These are phyloP conservation scores for Mirounga angustirostris DNA, from an alignment of 2,113 vertebrate genomes.

Conservation along the genomic window DNA sequence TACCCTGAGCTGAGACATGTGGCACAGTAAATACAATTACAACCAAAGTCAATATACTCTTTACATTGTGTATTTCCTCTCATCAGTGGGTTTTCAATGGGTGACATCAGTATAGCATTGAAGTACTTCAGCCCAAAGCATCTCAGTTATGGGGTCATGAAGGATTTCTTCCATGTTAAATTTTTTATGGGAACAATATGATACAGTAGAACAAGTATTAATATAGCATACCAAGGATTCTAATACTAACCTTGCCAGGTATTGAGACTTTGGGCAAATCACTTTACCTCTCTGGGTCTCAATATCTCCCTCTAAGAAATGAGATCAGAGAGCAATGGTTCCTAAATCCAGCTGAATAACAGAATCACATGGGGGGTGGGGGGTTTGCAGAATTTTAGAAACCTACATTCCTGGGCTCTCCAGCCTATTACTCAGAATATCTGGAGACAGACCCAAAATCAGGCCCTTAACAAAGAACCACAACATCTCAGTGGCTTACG, in stretches of 20 bases:
- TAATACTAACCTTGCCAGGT: background rate
- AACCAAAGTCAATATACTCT: conserved; percentile 69
- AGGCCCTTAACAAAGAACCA: background rate
- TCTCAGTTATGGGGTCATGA: background rate
- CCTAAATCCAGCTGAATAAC: background rate
- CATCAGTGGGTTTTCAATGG: conserved; percentile 65
- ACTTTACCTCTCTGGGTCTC: background rate
- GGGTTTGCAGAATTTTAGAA: background rate
- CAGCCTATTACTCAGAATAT: background rate
- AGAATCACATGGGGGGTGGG: background rate
- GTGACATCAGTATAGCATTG: background rate
- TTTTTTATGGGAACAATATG: background rate
- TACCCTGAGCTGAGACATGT: conserved; percentile 30
- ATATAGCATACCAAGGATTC: background rate
- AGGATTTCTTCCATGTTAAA: conserved; percentile 31
- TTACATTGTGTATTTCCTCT: conserved; percentile 35
- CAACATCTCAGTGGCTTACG: background rate
- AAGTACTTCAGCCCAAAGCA: conserved; percentile 12
- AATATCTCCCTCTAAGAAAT: background rate
- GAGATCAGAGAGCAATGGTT: background rate
- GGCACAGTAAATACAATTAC: conserved; percentile 72
- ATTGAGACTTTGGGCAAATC: background rate
- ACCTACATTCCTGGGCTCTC: background rate
- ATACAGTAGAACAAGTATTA: background rate
- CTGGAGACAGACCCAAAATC: background rate